phyloP scores from a whole-genome alignment of 2,113 vertebrate species.

The Platycercus adscitus region DNA sequence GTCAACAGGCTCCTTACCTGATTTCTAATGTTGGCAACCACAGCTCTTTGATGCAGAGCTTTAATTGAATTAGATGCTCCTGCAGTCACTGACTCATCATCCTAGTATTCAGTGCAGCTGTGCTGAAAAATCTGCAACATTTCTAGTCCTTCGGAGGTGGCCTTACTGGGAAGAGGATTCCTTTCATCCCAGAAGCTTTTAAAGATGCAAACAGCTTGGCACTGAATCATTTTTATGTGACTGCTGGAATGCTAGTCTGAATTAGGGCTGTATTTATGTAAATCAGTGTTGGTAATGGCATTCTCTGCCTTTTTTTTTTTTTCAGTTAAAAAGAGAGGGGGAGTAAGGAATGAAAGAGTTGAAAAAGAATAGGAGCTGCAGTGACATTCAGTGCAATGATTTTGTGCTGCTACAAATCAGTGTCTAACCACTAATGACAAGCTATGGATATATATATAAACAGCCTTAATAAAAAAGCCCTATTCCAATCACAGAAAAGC shows the following conservation, averaged over 20 bases:
- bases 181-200: conserved; percentile 51
- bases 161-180: conserved; percentile 2
- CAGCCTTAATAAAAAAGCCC: neutral
- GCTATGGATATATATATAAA: neutral
- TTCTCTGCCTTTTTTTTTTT: neutral
- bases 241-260: conserved; percentile 27
- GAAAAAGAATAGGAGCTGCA: neutral
- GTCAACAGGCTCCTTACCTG: neutral
- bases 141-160: conserved; percentile 1
- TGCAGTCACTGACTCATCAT: conserved; percentile 37
- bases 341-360: neutral
- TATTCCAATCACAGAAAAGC: neutral
- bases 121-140: conserved; percentile 11
- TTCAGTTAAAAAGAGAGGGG: neutral
- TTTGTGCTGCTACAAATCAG: neutral
- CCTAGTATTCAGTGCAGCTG: neutral
- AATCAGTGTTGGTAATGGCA: neutral
- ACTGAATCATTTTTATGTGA: conserved; percentile 50
- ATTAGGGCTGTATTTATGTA: conserved; percentile 56
- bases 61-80: conserved; percentile 60
- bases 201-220: conserved; percentile 21
- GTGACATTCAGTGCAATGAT: neutral
- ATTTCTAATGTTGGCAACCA: neutral
- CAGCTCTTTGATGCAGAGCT: conserved; percentile 19
- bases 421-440: neutral